These are phyloP conservation scores for Callospermophilus lateralis DNA, from an alignment of 2,113 vertebrate genomes.

Conservation along the genomic window DNA sequence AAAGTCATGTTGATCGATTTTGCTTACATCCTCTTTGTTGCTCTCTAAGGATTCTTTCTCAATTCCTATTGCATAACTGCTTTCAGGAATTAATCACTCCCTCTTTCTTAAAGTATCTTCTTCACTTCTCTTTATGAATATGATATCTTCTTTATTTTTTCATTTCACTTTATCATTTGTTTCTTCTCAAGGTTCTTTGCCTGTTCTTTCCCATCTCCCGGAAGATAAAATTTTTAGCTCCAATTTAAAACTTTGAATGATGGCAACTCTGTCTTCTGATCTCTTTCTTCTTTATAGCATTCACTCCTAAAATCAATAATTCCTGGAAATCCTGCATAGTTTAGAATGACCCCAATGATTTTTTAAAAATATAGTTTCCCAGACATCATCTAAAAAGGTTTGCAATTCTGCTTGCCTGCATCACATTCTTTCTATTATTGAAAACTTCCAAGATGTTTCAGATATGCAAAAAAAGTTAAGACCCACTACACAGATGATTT, in stretches of 20 bases:
- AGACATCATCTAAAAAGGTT: background rate
- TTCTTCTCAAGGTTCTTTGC: background rate
- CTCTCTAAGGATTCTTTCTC: background rate
- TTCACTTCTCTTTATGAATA: background rate
- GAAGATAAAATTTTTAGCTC: background rate
- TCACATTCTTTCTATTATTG: background rate
- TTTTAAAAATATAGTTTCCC: background rate
- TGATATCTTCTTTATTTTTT: background rate
- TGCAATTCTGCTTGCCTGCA: background rate
- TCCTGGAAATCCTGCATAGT: background rate
- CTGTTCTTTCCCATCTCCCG: background rate
- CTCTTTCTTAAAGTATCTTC: background rate
- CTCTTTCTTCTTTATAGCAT: background rate
- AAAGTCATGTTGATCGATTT: background rate
- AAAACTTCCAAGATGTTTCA: background rate
- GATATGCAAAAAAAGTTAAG: background rate
- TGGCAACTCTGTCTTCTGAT: background rate
- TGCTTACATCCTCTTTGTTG: background rate
- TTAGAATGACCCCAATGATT: background rate
- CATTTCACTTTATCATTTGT: background rate
- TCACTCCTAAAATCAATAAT: background rate
- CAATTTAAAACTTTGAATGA: background rate
- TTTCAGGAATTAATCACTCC: background rate
- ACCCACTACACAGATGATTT: background rate
- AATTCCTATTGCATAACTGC: background rate